A percentile compares a stretch with the other conserved stretches of the same genome.
These are phyloP conservation scores for Sinotaia quadrata DNA, from an alignment of 2,888 invertebrate species.

Conservation along the genomic window DNA sequence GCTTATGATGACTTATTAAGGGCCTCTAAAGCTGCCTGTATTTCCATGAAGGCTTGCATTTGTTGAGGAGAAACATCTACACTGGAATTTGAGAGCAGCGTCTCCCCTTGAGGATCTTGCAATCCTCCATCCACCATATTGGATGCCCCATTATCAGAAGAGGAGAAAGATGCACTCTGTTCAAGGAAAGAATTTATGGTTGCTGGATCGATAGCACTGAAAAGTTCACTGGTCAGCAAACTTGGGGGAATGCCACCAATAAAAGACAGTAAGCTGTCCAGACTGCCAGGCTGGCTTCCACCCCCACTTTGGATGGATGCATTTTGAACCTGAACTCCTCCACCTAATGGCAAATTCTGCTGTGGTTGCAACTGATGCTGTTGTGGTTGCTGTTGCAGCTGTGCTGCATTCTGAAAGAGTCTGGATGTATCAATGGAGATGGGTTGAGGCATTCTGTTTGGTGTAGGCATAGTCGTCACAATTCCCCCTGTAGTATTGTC, in stretches of 20 bases:
- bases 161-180: constrained; percentile 19
- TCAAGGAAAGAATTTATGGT: constrained; percentile 27
- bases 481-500: constrained; percentile 48
- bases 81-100: neutral
- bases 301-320: neutral
- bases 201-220: constrained; percentile 19
- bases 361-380: constrained; percentile 38
- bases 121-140: constrained; percentile 7
- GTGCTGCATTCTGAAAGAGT: constrained; percentile 37
- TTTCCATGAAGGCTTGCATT: constrained; percentile 9
- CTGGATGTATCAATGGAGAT: constrained; percentile 30
- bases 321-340: neutral
- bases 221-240: neutral
- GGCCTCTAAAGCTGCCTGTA: constrained; percentile 20
- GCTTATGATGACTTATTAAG: constrained; percentile 22
- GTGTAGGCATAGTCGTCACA: constrained; percentile 34
- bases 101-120: neutral
- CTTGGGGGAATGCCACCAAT: constrained; percentile 18
- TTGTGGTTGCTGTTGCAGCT: constrained; percentile 35
- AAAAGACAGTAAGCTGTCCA: constrained; percentile 25
- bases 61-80: neutral
- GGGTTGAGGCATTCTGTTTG: constrained; percentile 21
- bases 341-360: no score
- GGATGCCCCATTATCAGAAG: constrained; percentile 15
- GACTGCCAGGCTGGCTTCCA: constrained; percentile 21